These are phyloP conservation scores for Sus cebifrons DNA, from an alignment of 2,797 vertebrate genomes.

Conservation along the genomic window DNA sequence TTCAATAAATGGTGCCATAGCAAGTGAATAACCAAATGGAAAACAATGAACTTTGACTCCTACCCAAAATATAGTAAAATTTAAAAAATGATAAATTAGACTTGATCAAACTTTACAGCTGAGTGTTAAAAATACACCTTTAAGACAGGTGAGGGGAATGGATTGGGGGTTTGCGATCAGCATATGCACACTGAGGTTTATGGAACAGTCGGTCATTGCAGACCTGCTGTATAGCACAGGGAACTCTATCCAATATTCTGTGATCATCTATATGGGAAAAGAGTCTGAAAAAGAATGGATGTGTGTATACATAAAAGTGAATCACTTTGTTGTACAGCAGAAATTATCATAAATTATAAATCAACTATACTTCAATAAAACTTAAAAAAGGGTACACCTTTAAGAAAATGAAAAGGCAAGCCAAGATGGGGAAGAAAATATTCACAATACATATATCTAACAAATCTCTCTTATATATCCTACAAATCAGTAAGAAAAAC, in stretches of 20 bases:
- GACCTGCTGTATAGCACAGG: too few relatives aligned
- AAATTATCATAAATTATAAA: too few relatives aligned
- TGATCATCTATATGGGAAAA: too few relatives aligned
- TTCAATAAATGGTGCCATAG: neutral
- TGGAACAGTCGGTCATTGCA: too few relatives aligned
- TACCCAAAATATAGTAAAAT: neutral
- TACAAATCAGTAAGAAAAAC: neutral
- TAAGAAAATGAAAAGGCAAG: conserved; percentile 33
- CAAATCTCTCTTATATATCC: neutral
- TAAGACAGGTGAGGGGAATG: neutral
- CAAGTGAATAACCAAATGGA: neutral
- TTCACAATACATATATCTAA: neutral
- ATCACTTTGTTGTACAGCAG: too few relatives aligned
- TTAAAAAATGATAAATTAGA: neutral
- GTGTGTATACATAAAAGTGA: too few relatives aligned
- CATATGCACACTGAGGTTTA: too few relatives aligned
- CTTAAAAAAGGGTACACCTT: neutral
- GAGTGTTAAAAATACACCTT: neutral
- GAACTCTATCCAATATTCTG: too few relatives aligned
- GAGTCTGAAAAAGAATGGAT: too few relatives aligned
- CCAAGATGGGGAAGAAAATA: neutral
- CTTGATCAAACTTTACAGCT: neutral
- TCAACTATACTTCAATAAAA: too few relatives aligned
- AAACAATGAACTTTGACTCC: neutral
- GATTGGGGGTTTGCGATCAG: too few relatives aligned